Evolutionary conservation across 2,113 vertebrate species (phyloP), one percentile per base, ranked within the genome.

Genomic region (Poecile atricapillus): DNA sequence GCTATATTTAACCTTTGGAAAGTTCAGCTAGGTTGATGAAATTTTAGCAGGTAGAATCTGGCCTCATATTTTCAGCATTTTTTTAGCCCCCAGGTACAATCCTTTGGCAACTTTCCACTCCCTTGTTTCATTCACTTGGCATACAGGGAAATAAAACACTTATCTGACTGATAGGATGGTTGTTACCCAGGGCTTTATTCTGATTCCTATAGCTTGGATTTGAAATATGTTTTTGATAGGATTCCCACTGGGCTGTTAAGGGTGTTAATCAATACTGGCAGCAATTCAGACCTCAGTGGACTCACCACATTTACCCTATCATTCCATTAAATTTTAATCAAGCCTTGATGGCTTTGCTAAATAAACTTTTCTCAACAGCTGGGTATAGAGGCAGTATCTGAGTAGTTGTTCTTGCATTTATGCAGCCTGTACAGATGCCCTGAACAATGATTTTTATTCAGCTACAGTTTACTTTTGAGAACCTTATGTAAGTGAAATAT

Each of bases 181-280:
- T 77, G 63, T 55, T 74, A 85, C 83, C 44, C 59, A 87, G 71
- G 46, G 35, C 67, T 96, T 92, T 83, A 37, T 94, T 94, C 44
- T 31, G 85, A 96, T 89, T 96, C 81, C 67, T 33, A 91, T 5
- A 50, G 17, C 56, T 94, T 63, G 89, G 49, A 76, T 62, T 47
- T 78, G 68, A 87, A 95, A 95, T 89, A 79, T 5, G n/a, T 44
- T 93, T 94, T 88, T 86, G 69, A 94, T 59, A 93, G 46, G 60
- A 94, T 80, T 97, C 91, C 93, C 80, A 80, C 22, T 56, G 79
- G 90, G 43, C 49, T 95, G 18, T 87, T 90, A 78, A 80, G 85
- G 89, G 73, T 78, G 78, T 96, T 97, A 96, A 96, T 96, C 93
- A 90, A 93, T 87, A 90, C 77, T 96, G 96, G 91, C 93, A 96